Percentiles rank a stretch among this genome's conserved stretches.
phyloP scores from a whole-genome alignment of 1,140 invertebrate species.

The Drosophila pachea region DNA sequence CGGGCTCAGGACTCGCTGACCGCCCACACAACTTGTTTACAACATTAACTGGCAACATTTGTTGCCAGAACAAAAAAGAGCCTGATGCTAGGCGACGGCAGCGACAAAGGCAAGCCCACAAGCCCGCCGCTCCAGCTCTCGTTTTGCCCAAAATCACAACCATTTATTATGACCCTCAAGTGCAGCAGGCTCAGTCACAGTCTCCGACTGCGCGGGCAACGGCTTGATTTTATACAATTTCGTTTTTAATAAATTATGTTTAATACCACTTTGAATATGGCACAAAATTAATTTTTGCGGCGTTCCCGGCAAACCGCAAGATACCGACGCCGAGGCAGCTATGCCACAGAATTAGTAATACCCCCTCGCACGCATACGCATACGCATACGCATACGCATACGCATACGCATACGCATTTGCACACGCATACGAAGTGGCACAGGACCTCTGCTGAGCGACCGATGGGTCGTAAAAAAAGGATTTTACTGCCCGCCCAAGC shows the following conservation, averaged over 20 bases:
- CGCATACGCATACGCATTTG: constrained; percentile 2
- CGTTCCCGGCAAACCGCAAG: constrained; percentile 42
- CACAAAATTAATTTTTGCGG: constrained; percentile 74
- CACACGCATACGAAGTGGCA: constrained; percentile 16
- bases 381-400: constrained; percentile 7
- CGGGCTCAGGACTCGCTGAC: constrained; percentile 27
- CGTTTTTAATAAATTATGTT: constrained; percentile 78
- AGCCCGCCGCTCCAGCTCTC: constrained; percentile 24
- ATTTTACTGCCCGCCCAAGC: constrained; percentile 71
- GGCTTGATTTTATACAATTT: constrained; percentile 70
- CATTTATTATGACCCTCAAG: constrained; percentile 64
- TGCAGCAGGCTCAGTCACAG: constrained; percentile 17
- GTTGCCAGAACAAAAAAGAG: constrained; percentile 50
- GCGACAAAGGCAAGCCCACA: constrained; percentile 57
- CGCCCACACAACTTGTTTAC: constrained; percentile 59
- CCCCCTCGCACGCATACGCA: constrained; percentile 7
- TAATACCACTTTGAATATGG: constrained; percentile 78
- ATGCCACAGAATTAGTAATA: constrained; percentile 19
- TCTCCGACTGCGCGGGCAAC: constrained; percentile 13
- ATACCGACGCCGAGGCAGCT: constrained; percentile 17
- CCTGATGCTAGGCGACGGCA: constrained; percentile 26
- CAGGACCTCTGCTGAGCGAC: constrained; percentile 26
- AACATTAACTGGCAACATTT: constrained; percentile 77
- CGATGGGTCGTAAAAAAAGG: constrained; percentile 72
- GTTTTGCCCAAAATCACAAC: constrained; percentile 55